Percentiles rank a stretch among this genome's conserved stretches.
Evolutionary conservation across 2,113 vertebrate species (phyloP).

Genomic region (Anolis sagrei): DNA sequence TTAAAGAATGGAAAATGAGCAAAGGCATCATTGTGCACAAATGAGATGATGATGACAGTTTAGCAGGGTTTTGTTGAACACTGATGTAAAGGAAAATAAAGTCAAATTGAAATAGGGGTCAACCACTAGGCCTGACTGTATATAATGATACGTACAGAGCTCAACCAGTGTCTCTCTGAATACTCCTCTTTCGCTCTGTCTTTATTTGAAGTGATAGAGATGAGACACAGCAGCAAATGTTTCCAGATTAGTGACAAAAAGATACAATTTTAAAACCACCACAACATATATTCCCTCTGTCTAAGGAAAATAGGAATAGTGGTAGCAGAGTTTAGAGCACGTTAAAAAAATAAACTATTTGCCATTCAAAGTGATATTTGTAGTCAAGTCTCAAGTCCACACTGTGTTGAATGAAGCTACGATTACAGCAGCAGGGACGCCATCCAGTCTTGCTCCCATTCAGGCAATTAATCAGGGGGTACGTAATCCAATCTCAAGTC

Average conservation of each 20-base stretch:
- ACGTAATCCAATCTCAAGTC: constrained; percentile 41
- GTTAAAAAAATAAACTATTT: background rate
- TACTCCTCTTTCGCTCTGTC: background rate
- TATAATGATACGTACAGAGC: background rate
- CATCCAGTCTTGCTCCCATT: constrained; percentile 12
- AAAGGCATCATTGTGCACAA: background rate
- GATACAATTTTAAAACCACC: background rate
- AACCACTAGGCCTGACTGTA: background rate
- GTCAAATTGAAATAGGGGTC: background rate
- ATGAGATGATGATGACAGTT: background rate
- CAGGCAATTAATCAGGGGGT: background rate
- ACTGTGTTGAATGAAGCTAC: constrained; percentile 6
- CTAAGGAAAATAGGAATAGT: background rate
- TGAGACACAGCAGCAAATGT: background rate
- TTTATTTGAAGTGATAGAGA: too few relatives aligned
- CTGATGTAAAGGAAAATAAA: background rate
- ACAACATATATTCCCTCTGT: too few relatives aligned
- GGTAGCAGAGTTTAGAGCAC: background rate
- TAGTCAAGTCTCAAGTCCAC: background rate
- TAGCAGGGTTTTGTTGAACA: background rate
- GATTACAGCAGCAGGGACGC: constrained; percentile 14
- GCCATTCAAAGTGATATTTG: background rate
- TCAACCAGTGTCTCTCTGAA: background rate
- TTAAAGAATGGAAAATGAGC: background rate
- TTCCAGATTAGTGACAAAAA: background rate